Percentiles rank a stretch among this genome's conserved stretches.
Evolutionary conservation across 2,113 vertebrate species (phyloP).

Genomic region (Thermophis baileyi): DNA sequence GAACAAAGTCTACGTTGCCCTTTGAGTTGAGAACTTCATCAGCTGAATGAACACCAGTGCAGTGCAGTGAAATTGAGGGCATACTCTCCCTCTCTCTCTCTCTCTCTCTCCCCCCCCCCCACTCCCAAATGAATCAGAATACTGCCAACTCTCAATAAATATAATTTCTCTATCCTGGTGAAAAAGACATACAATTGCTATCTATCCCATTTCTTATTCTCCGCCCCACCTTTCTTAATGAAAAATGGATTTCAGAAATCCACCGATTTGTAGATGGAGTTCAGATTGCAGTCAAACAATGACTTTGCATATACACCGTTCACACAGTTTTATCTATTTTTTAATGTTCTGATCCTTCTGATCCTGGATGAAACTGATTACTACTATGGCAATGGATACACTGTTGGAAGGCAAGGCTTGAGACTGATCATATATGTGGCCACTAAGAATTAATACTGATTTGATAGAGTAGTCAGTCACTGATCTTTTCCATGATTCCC

Average conservation of each 20-base stretch:
- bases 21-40: constrained; percentile 78
- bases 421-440: not conserved
- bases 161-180: constrained; percentile 66
- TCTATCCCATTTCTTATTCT: constrained; percentile 41
- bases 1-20: constrained; percentile 76
- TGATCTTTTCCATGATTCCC: not conserved
- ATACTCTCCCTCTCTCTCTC: constrained; percentile 55
- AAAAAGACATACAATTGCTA: constrained; percentile 48
- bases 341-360: not conserved
- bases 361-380: not conserved
- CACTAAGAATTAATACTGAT: not conserved
- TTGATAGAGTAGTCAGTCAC: not conserved
- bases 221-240: constrained; percentile 34
- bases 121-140: constrained; percentile 55
- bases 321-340: not conserved
- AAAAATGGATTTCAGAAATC: constrained; percentile 54
- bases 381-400: not conserved
- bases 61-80: constrained; percentile 76
- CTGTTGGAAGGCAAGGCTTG: not conserved
- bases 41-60: constrained; percentile 68
- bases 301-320: constrained; percentile 1
- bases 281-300: constrained; percentile 17
- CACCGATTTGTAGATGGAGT: constrained; percentile 37
- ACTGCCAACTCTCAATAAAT: constrained; percentile 67
- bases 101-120: not conserved